phyloP scores from a whole-genome alignment of 2,797 vertebrate genomes.

The Galaxias olidus region DNA sequence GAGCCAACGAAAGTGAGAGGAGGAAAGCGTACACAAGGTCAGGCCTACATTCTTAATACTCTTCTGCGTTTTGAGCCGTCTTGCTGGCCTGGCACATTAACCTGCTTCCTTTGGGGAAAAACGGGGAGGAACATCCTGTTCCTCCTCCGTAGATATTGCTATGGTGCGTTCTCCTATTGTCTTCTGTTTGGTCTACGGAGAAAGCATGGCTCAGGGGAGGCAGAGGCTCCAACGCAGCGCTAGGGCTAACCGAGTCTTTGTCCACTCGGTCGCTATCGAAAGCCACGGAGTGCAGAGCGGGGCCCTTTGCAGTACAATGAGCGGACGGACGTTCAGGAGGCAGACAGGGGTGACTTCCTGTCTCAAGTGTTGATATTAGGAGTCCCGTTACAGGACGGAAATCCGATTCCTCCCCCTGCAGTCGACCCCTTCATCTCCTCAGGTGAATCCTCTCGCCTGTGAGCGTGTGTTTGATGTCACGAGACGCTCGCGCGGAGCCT shows the following conservation, averaged over 20 bases:
- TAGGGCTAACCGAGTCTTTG: slow-evolving; percentile 42
- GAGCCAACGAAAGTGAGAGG: slow-evolving; percentile 53
- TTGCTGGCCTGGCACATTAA: slow-evolving; percentile 42
- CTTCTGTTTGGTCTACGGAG: too few relatives aligned
- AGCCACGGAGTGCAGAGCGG: slow-evolving; percentile 6
- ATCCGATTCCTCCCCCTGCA: slow-evolving; percentile 41
- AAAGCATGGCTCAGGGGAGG: too few relatives aligned
- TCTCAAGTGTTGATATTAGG: slow-evolving; percentile 55
- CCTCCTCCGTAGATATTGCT: too few relatives aligned
- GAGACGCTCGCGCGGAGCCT: slow-evolving; percentile 48
- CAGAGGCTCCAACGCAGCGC: background rate
- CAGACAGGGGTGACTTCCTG: slow-evolving; percentile 60
- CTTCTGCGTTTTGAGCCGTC: slow-evolving; percentile 15
- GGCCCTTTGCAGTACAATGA: slow-evolving; percentile 47
- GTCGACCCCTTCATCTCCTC: slow-evolving; percentile 57
- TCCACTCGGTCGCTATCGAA: slow-evolving; percentile 47
- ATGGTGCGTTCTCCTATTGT: too few relatives aligned
- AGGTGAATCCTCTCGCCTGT: slow-evolving; percentile 66
- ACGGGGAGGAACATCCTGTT: too few relatives aligned
- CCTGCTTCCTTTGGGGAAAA: too few relatives aligned
- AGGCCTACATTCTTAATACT: slow-evolving; percentile 50
- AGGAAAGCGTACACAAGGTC: slow-evolving; percentile 62
- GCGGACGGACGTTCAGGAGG: slow-evolving; percentile 55
- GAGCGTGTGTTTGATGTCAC: slow-evolving; percentile 58
- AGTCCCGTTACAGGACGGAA: slow-evolving; percentile 46